Conservation (phyloP, 1,140 invertebrate species). For the Cataglyphis hispanica region DNA sequence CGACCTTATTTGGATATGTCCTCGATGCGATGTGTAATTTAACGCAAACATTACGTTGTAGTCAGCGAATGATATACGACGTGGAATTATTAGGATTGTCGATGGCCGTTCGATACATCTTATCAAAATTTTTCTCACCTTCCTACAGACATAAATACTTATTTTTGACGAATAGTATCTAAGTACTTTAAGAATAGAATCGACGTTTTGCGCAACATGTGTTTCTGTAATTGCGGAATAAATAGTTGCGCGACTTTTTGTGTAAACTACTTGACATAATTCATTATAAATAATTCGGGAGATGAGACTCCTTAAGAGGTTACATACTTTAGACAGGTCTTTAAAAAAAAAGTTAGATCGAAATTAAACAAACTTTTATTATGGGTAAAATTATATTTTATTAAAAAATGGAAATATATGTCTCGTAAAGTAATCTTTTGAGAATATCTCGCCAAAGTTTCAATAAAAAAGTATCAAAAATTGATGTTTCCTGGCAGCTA, state of each 20-base stretch:
- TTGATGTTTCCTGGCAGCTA: no score
- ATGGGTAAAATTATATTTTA: no score
- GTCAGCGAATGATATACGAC: conserved; percentile 29
- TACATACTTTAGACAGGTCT: no score
- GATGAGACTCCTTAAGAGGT: no score
- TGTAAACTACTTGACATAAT: neutral
- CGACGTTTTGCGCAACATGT: neutral
- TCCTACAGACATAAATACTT: neutral
- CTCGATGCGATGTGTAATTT: conserved; percentile 52
- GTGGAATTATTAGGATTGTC: conserved; percentile 1
- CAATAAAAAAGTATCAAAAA: no score
- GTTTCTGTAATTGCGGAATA: neutral
- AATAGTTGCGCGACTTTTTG: neutral
- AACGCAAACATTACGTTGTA: conserved; percentile 18
- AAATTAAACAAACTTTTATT: no score
- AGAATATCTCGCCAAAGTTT: no score
- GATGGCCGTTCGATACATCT: neutral
- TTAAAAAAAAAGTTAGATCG: no score
- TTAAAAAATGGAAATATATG: no score
- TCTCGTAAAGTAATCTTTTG: no score
- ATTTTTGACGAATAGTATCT: neutral
- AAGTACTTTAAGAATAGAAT: neutral
- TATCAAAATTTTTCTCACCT: neutral
- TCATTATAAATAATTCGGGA: neutral
- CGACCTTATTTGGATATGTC: conserved; percentile 56